Conservation (phyloP, 2,113 vertebrate genomes). For the Jaculus jaculus region DNA sequence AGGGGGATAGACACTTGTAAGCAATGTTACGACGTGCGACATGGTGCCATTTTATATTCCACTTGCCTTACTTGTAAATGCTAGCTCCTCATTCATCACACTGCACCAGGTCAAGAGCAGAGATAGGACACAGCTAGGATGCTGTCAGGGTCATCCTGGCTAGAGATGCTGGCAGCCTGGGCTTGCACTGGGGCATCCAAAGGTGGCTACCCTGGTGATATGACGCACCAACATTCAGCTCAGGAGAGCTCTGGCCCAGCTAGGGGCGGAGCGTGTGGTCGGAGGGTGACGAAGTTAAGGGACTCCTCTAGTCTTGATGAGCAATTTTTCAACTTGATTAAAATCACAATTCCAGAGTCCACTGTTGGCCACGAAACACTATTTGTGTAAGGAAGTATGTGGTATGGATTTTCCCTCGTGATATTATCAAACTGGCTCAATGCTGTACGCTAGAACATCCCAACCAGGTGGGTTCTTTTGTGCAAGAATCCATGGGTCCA, state of each 20-base stretch:
- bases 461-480: conserved; percentile 29
- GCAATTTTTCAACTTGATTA: neutral
- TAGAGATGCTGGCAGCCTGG: neutral
- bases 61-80: neutral
- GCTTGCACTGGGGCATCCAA: neutral
- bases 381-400: neutral
- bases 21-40: neutral
- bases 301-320: neutral
- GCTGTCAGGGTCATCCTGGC: neutral
- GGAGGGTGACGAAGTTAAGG: neutral
- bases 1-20: too few species aligned
- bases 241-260: neutral
- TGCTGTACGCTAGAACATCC: neutral
- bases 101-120: neutral
- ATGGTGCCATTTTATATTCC: neutral
- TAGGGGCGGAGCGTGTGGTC: fast-evolving
- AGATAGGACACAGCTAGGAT: neutral
- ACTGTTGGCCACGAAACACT: neutral
- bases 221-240: neutral
- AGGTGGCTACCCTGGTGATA: neutral
- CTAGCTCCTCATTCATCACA: neutral
- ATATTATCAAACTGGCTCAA: neutral
- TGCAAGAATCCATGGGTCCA: conserved; percentile 37
- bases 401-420: neutral
- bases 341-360: neutral